Conservation (phyloP, 2,797 vertebrate genomes). For the Xiphorhynchus erythropygius region DNA sequence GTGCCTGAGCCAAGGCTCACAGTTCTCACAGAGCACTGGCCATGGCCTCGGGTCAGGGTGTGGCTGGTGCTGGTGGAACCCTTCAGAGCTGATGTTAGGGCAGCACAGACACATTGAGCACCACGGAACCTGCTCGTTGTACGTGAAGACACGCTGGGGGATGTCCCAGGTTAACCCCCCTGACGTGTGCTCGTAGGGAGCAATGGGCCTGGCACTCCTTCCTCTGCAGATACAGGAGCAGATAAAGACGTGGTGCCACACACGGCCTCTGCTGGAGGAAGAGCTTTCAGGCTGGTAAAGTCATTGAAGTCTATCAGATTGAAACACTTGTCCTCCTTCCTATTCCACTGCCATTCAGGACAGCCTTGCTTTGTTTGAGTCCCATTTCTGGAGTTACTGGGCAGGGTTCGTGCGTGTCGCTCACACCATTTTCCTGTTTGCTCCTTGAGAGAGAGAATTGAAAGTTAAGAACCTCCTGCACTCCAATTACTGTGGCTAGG, state of each 20-base stretch:
- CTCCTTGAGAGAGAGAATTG: not conserved
- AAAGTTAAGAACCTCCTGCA: not conserved
- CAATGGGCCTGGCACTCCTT: slow-evolving; percentile 42
- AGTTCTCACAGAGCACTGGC: not conserved
- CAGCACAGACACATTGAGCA: not conserved
- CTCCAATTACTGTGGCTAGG: not conserved
- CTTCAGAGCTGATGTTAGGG: not conserved
- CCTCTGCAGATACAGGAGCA: slow-evolving; percentile 41
- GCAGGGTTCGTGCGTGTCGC: not conserved
- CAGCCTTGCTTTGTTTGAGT: not conserved
- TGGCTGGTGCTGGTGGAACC: not conserved
- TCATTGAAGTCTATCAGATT: slow-evolving; percentile 30
- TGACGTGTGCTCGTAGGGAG: slow-evolving; percentile 39
- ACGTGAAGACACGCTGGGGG: not conserved
- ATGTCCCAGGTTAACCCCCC: not conserved
- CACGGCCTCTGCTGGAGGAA: not conserved
- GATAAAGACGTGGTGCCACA: slow-evolving; percentile 41
- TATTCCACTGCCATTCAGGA: not conserved
- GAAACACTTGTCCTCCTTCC: slow-evolving; percentile 24
- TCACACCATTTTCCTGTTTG: not conserved
- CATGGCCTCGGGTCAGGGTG: not conserved
- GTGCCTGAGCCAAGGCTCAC: not conserved
- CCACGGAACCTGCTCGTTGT: not conserved
- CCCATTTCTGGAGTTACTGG: not conserved
- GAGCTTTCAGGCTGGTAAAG: slow-evolving; percentile 24